phyloP scores from a whole-genome alignment of 2,797 vertebrate species.

The Platalea minor region DNA sequence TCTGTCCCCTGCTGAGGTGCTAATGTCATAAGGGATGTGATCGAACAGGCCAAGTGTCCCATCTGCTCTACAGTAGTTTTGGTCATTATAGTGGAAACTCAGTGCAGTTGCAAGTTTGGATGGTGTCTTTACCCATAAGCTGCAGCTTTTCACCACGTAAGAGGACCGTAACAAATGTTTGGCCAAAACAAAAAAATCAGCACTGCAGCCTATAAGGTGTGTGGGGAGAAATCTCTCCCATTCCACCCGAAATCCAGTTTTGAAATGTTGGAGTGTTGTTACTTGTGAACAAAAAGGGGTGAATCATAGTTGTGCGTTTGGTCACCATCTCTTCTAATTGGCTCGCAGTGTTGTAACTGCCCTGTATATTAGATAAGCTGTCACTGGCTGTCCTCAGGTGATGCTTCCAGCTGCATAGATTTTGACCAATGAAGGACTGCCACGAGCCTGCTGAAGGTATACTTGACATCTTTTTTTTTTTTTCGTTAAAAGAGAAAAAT shows the following conservation, averaged over 20 bases:
- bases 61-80: not conserved
- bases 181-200: not conserved
- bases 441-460: constrained; percentile 3
- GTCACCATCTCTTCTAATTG: constrained; percentile 35
- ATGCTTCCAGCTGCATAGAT: not conserved
- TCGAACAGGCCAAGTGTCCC: not conserved
- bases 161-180: not conserved
- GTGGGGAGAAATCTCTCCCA: not conserved
- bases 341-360: constrained; percentile 27
- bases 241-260: not conserved
- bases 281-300: not conserved
- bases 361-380: constrained; percentile 21
- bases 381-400: not conserved
- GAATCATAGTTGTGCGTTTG: constrained; percentile 35
- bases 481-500: not conserved
- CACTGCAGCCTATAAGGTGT: not conserved
- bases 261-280: not conserved
- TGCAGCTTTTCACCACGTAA: not conserved
- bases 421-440: constrained; percentile 40
- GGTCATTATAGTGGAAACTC: not conserved
- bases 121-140: not conserved
- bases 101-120: not conserved
- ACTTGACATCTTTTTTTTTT: not conserved
- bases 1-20: not conserved
- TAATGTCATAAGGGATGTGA: not conserved